Conservation (phyloP, 2,113 vertebrate genomes). For the Labrus mixtus region DNA sequence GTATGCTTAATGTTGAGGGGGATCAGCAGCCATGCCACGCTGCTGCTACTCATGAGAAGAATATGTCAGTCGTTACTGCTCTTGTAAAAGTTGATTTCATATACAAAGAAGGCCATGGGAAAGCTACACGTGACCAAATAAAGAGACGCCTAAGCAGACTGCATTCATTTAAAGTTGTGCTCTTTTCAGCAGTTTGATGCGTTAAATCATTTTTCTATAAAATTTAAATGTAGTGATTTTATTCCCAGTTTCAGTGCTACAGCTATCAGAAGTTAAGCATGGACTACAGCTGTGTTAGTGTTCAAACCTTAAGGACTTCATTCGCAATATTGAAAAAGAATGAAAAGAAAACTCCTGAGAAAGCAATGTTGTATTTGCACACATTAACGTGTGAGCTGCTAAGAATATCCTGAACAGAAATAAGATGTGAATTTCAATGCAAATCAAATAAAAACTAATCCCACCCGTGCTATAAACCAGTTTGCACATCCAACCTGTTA, state of each 20-base stretch:
- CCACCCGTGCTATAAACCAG: conserved; percentile 32
- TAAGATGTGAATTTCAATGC: conserved; percentile 55
- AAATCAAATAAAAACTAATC: conserved; percentile 60
- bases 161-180: not conserved
- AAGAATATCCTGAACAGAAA: conserved; percentile 24
- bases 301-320: not conserved
- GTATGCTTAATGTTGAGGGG: not conserved
- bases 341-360: conserved; percentile 7
- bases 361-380: not conserved
- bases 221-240: not conserved
- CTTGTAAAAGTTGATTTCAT: conserved; percentile 8
- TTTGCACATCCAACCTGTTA: conserved; percentile 48
- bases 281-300: not conserved
- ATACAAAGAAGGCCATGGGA: not conserved
- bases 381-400: conserved; percentile 25
- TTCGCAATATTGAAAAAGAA: conserved; percentile 3
- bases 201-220: not conserved
- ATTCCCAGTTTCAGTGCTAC: not conserved
- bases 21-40: not conserved
- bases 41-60: not conserved
- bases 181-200: not conserved
- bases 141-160: not conserved
- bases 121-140: conserved; percentile 1
- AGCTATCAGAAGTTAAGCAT: not conserved
- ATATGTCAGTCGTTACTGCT: not conserved